Evolutionary conservation across 2,888 invertebrate genomes (phyloP), one percentile per base, ranked within the genome.

Genomic region (Orthonychiurus folsomi): DNA sequence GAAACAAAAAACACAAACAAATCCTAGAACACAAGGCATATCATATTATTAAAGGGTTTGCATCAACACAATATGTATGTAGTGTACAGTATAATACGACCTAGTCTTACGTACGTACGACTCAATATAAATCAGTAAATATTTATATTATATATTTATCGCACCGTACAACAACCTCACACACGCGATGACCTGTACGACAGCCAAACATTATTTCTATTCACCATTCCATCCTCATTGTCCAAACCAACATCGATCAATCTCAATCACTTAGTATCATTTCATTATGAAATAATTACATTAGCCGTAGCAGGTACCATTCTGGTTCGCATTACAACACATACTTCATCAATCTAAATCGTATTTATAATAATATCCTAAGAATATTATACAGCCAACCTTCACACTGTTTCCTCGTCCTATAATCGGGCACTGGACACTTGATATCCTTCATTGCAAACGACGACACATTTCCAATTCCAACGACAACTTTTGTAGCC

Each of bases 231-330:
- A n/a, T n/a, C n/a, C n/a, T n/a, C n/a, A n/a, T 37, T 15, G 37
- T 37, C 37, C 15, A 9, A 37, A 9, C 37, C 37, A 37, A 9
- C 37, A 37, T 37, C 37, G 15, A n/a, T n/a, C n/a, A n/a, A n/a
- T n/a, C n/a, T n/a, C 37, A 9, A 9, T 37, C 37, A 37, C 37
- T 37, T 15, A 37, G 5, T 37, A 9, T 37, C 37, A 37, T 15
- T 15, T 37, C 37, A 37, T 9, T 37, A 37, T 37, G 37, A 5
- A 37, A 37, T 37, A 37, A 37, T 37, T 37, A 37, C 37, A 37
- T 37, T n/a, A 37, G 37, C 37, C 37, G 37, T 37, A 37, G 37
- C 37, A 37, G 37, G 37, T 37, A 37, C 37, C 37, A 37, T 37
- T n/a, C n/a, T n/a, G n/a, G n/a, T n/a, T 37, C 37, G 37, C 37